Evolutionary conservation across 2,797 vertebrate genomes (phyloP).

Genomic region (Urophycis tenuis): DNA sequence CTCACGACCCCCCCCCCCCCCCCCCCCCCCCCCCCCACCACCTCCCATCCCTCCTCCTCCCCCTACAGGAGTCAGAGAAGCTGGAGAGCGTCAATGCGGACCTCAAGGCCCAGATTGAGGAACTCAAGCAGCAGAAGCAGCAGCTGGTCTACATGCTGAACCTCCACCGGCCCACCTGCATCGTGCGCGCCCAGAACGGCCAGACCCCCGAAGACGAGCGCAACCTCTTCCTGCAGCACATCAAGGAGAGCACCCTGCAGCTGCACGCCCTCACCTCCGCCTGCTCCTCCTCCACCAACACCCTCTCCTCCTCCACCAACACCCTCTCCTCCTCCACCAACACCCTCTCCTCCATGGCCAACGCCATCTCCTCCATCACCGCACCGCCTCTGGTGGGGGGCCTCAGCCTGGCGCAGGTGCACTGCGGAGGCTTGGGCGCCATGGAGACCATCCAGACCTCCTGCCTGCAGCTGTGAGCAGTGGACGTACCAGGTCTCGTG

Average conservation of each 20-base stretch:
- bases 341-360: constrained; percentile 11
- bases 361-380: constrained; percentile 10
- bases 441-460: constrained; percentile 10
- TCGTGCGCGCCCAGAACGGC: constrained; percentile 89
- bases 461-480: constrained; percentile 31
- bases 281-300: constrained; percentile 28
- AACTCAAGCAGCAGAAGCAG: constrained; percentile 95
- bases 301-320: background rate
- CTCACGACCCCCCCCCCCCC: too few species aligned
- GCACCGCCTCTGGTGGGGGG: constrained; percentile 19
- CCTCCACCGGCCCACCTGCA: constrained; percentile 93
- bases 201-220: constrained; percentile 94
- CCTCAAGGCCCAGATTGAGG: constrained; percentile 93
- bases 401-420: constrained; percentile 39
- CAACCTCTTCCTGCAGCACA: constrained; percentile 93
- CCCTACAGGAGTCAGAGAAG: constrained; percentile 88
- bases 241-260: constrained; percentile 86
- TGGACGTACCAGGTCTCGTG: background rate
- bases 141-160: constrained; percentile 98
- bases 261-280: constrained; percentile 64
- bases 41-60: background rate
- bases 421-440: constrained; percentile 28
- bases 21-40: background rate
- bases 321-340: constrained; percentile 10
- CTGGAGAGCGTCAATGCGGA: constrained; percentile 89